Evolutionary conservation across 2,113 vertebrate species (phyloP).

Genomic region (Myotis yumanensis): DNA sequence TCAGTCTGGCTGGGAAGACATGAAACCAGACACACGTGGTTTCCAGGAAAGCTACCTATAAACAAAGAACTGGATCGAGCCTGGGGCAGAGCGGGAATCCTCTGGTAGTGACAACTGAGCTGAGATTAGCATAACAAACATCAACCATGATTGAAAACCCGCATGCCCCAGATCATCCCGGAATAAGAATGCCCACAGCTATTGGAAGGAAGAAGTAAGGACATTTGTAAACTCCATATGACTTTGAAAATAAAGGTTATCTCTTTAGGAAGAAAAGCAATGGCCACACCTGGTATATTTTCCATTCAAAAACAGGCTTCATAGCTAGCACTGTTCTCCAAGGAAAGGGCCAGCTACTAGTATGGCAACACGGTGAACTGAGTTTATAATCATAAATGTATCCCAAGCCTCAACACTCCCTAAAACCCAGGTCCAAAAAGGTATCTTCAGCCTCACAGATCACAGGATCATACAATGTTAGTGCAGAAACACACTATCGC

Average conservation of each 20-base stretch:
- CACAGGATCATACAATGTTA: not conserved
- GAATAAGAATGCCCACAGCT: not conserved
- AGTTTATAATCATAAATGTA: not conserved
- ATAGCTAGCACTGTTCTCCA: not conserved
- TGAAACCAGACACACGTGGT: not conserved
- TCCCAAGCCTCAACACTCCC: not conserved
- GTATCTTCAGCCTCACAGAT: not conserved
- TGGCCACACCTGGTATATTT: not conserved
- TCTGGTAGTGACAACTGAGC: not conserved
- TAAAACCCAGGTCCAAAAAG: not conserved
- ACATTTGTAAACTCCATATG: not conserved
- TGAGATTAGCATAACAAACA: not conserved
- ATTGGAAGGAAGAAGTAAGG: not conserved
- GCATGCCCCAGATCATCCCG: not conserved
- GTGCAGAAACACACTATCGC: not conserved
- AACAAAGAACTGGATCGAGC: not conserved
- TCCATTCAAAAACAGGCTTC: slow-evolving; percentile 23
- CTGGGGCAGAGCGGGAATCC: not conserved
- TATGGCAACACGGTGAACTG: not conserved
- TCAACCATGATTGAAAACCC: slow-evolving; percentile 7
- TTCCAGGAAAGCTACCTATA: not conserved
- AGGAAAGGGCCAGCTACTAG: not conserved
- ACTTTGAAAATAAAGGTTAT: slow-evolving; percentile 1
- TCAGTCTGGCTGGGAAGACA: not conserved
- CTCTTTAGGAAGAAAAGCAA: slow-evolving; percentile 25